Percentiles rank a stretch among this genome's conserved stretches.
Conservation (phyloP, 2,888 invertebrate genomes). For the Calameuta pallipes region DNA sequence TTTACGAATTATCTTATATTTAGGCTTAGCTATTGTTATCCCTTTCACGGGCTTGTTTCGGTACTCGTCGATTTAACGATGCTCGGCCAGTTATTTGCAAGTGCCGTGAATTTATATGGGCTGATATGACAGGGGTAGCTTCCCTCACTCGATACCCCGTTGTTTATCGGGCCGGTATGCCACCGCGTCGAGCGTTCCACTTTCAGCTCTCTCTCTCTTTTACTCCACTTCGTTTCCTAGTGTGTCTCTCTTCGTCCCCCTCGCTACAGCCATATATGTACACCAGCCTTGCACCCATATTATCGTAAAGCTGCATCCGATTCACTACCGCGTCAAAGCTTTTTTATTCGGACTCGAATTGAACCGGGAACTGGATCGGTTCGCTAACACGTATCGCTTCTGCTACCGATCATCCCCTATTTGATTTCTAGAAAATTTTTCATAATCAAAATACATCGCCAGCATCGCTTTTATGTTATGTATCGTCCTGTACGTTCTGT, state of each 20-base stretch:
- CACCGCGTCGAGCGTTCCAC: constrained; percentile 39
- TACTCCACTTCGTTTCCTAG: constrained; percentile 16
- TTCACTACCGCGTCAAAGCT: constrained; percentile 27
- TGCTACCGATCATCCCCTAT: constrained; percentile 2
- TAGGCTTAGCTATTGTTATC: not conserved
- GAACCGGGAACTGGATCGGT: not conserved
- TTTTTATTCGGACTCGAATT: constrained; percentile 24
- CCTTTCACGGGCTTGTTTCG: not conserved
- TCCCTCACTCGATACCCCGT: constrained; percentile 47
- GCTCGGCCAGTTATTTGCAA: constrained; percentile 53
- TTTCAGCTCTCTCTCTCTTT: constrained; percentile 33
- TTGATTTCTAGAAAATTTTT: not conserved
- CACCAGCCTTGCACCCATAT: constrained; percentile 24
- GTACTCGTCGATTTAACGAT: constrained; percentile 43
- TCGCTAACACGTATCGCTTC: not conserved
- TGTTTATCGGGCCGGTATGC: constrained; percentile 51
- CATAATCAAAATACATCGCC: not conserved
- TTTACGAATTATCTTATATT: not conserved
- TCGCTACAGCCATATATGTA: not conserved
- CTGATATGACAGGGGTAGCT: constrained; percentile 39
- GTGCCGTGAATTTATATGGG: constrained; percentile 56
- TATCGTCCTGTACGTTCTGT: not conserved
- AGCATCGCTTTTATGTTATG: not conserved
- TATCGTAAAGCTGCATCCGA: constrained; percentile 34
- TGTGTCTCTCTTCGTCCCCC: constrained; percentile 10